A percentile compares a stretch with the other conserved stretches of the same genome.
Evolutionary conservation across 2,888 invertebrate genomes (phyloP).

Genomic region (Tachina fera): DNA sequence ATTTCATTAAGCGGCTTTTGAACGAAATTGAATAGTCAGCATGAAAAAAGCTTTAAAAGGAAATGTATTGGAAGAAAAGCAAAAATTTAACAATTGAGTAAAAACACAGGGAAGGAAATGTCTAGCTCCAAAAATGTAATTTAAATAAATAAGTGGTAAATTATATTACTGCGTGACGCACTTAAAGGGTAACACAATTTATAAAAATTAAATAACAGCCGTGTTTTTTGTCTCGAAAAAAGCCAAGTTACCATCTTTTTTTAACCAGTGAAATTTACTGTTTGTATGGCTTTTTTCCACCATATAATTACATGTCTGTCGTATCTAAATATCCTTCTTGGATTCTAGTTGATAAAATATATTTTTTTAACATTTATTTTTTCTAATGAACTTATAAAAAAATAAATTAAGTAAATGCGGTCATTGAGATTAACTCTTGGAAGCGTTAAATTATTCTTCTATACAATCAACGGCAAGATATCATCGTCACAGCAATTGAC

Average conservation of each 20-base stretch:
- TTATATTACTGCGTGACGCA: no score
- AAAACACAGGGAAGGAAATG: no score
- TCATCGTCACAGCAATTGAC: slow-evolving; percentile 10
- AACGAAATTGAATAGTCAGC: neutral
- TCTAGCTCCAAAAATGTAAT: no score
- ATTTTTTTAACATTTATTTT: neutral
- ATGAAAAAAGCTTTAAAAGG: neutral
- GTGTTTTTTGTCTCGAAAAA: no score
- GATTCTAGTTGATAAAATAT: neutral
- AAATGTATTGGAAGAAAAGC: no score
- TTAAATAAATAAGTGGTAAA: no score
- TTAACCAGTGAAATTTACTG: no score
- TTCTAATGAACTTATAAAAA: neutral
- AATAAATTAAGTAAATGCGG: slow-evolving; percentile 34
- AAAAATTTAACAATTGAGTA: no score
- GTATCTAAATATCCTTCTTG: neutral
- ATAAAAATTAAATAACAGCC: no score
- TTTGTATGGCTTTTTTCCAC: no score
- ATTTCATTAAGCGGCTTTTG: slow-evolving; percentile 16
- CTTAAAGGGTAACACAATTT: no score
- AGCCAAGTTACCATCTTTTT: no score
- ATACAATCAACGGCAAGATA: slow-evolving; percentile 17
- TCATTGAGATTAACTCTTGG: slow-evolving; percentile 54
- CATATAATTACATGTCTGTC: neutral
- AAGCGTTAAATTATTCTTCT: slow-evolving; percentile 18